A percentile compares a stretch with the other conserved stretches of the same genome.
Evolutionary conservation across 2,113 vertebrate species (phyloP).

Genomic region (Sceloporus undulatus): DNA sequence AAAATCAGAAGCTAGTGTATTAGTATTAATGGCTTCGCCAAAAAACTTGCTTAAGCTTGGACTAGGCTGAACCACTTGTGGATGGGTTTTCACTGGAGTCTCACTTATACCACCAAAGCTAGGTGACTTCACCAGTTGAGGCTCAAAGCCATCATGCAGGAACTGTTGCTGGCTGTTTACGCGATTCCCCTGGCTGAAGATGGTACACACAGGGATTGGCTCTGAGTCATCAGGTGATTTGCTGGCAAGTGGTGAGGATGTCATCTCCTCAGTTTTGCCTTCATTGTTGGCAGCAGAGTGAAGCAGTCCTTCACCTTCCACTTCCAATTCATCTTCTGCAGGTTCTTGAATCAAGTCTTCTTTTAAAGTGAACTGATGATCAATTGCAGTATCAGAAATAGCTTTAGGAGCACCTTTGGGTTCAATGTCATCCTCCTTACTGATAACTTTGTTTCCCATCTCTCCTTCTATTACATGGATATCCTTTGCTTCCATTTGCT

Average conservation of each 20-base stretch:
- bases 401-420: slow-evolving; percentile 64
- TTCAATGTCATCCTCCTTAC: slow-evolving; percentile 72
- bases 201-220: slow-evolving; percentile 91
- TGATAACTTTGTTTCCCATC: slow-evolving; percentile 49
- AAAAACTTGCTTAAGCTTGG: slow-evolving; percentile 98
- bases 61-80: slow-evolving; percentile 92
- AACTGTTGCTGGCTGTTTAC: slow-evolving; percentile 77
- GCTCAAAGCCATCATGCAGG: slow-evolving; percentile 90
- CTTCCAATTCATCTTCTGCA: slow-evolving; percentile 28
- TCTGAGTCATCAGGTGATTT: slow-evolving; percentile 71
- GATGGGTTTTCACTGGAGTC: slow-evolving; percentile 80
- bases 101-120: slow-evolving; percentile 88
- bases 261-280: slow-evolving; percentile 38
- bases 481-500: slow-evolving; percentile 72
- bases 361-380: slow-evolving; percentile 59
- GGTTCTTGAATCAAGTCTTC: slow-evolving; percentile 60
- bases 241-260: not conserved
- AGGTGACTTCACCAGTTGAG: slow-evolving; percentile 95
- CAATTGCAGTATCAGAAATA: slow-evolving; percentile 64
- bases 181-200: slow-evolving; percentile 87
- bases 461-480: slow-evolving; percentile 45
- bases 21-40: slow-evolving; percentile 81
- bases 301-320: slow-evolving; percentile 4
- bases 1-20: slow-evolving; percentile 91
- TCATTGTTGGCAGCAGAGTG: slow-evolving; percentile 44